Evolutionary conservation across 2,888 invertebrate genomes (phyloP), one percentile per base, ranked within the genome.

Genomic region (Diadegma fenestrale): DNA sequence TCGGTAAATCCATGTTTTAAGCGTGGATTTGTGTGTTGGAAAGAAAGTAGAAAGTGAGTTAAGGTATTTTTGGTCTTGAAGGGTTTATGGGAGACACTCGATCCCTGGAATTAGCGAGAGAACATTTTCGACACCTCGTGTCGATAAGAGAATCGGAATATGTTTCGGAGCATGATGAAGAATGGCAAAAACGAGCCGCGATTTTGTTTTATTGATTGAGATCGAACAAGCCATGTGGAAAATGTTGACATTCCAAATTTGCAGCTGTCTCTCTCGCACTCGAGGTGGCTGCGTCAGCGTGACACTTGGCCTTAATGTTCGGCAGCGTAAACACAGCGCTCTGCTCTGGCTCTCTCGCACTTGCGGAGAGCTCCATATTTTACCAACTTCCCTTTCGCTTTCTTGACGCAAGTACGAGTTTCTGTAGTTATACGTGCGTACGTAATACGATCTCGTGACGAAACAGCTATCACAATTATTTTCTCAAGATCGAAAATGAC

Each of bases 381-480:
- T 26, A 12, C 41, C 1, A 30, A 37, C 72, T 72, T 51, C 58
- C 33, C 61, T 76, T 76, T 77, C 77, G 77, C 33, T 37, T 73
- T 61, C 26, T 58, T 54, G 73, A 69, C 69, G 69, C 30, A 69
- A 69, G 37, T 54, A 72, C 64, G 19, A 22, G 33, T 22, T 22
- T 14, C 26, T 26, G 14, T 58, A 58, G 58, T 37, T 37, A 26
- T 48, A 69, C 48, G 26, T 48, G 17, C 30, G 30, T 48, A 48
- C 51, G 54, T 54, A 72, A 37, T 14, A 37, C 48, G 69, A 48
- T 43, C 69, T 69, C 45, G 30, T 1, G 66, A 41, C 33, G 41
- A 41, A n/a, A 41, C 41, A 10, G 37, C 66, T 66, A 66, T 66
- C 19, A 41, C 66, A 69, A 69, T 69, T 48, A 48, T 48, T 45